A percentile compares a stretch with the other conserved stretches of the same genome.
Evolutionary conservation across 2,113 vertebrate genomes (phyloP).

Genomic region (Chamaea fasciata): DNA sequence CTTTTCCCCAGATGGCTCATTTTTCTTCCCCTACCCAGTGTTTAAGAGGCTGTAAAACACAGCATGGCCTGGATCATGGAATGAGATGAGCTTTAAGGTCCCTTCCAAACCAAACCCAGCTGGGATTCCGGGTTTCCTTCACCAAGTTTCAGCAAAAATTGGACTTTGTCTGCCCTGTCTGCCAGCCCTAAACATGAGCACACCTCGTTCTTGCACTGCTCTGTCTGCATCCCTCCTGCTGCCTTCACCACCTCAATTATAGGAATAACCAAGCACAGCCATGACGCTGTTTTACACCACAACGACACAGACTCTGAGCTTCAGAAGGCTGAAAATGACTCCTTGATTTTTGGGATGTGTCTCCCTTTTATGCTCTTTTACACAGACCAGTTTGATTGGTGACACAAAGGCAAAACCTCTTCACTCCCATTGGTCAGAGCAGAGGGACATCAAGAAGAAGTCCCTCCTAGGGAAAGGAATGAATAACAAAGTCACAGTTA

Average conservation of each 20-base stretch:
- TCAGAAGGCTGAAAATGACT: too few relatives aligned
- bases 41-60: neutral
- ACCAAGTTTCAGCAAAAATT: neutral
- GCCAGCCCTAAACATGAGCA: neutral
- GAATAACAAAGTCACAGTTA: too few relatives aligned
- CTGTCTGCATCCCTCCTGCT: neutral
- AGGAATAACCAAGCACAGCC: neutral
- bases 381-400: too few relatives aligned
- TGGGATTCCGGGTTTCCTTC: neutral
- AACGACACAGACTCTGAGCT: too few relatives aligned
- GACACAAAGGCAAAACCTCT: too few relatives aligned
- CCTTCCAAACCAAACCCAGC: neutral
- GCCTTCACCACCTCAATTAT: neutral
- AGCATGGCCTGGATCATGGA: neutral
- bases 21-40: neutral
- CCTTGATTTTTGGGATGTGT: too few relatives aligned
- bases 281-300: too few relatives aligned
- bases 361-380: too few relatives aligned
- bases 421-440: too few relatives aligned
- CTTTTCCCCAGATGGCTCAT: neutral
- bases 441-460: too few relatives aligned
- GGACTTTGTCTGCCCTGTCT: neutral
- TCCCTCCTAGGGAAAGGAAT: too few relatives aligned
- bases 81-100: neutral
- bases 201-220: rapidly evolving